Evolutionary conservation across 2,113 vertebrate genomes (phyloP), one percentile per base, ranked within the genome.

Genomic region (Engystomops pustulosus): DNA sequence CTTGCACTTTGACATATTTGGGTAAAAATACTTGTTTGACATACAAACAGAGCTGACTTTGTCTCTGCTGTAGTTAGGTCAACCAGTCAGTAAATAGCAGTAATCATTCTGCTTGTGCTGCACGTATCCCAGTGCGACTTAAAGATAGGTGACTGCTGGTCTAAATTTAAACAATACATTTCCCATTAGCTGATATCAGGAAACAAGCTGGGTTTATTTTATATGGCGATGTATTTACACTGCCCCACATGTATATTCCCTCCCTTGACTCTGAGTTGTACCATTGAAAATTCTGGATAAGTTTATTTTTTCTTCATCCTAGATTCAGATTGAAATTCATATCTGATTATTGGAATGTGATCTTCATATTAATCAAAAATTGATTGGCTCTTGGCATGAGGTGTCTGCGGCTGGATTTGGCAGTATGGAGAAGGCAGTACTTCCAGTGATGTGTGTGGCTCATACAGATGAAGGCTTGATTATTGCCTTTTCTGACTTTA

Each of bases 81-180:
- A n/a, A n/a, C n/a, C n/a, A n/a, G n/a, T n/a, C 27, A 74, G 30
- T 20, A 3, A 32, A 74, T 47, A 49, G 44, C 44, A 49, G 44
- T 38, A 53, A 49, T 45, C 23, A 32, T 47, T 32, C 36, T 53
- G 9, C 45, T 6, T n/a, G 6, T 15, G 30, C 30, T 58, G 49
- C 30, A 77, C 51, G 36, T 77, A 77, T 77, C 74, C 74, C 74
- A 36, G 74, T 53, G 74, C 30, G 74, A 32, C 18, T 49, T 38
- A 20, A 23, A 77, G 74, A 77, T 30, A 15, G 32, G 74, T 58
- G 49, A 58, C 49, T 38, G 51, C 71, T 30, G 32, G 18, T 74
- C 44, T 27, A 23, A 12, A 45, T 8, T 6, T 14, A 74, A 12
- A 74, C 44, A 51, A 74, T 18, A 49, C 71, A 49, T 49, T 72